Evolutionary conservation across 2,113 vertebrate species (phyloP).

Genomic region (Kryptolebias marmoratus): DNA sequence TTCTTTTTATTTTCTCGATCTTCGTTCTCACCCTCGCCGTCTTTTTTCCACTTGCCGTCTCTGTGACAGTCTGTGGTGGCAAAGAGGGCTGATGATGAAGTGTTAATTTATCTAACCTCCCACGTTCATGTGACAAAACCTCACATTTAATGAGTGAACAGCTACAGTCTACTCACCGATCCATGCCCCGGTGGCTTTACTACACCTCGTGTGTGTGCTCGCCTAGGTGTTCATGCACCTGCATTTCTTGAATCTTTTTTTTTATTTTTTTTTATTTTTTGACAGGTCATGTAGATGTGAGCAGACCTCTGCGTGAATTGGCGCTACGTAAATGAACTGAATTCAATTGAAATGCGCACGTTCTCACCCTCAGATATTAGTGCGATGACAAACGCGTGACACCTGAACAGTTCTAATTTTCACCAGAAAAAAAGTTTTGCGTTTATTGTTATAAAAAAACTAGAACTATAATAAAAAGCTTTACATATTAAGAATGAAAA

Average conservation of each 20-base stretch:
- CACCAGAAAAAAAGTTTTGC: no score
- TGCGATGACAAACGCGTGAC: constrained; percentile 1
- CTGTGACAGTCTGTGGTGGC: constrained; percentile 47
- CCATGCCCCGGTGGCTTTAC: constrained; percentile 38
- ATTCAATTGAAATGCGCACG: no score
- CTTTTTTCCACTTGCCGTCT: constrained; percentile 18
- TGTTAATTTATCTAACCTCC: constrained; percentile 70
- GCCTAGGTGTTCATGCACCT: constrained; percentile 5
- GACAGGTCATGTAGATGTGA: constrained; percentile 10
- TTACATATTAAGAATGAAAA: no score
- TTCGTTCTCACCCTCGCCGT: constrained; percentile 14
- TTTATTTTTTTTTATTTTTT: neutral
- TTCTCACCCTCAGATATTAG: constrained; percentile 23
- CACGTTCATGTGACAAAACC: constrained; percentile 52
- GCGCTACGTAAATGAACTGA: no score
- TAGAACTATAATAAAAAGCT: no score
- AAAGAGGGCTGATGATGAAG: constrained; percentile 54
- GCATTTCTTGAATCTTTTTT: neutral
- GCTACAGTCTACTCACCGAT: constrained; percentile 45
- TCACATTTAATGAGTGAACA: constrained; percentile 64
- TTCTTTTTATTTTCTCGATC: constrained; percentile 22
- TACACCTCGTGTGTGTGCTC: constrained; percentile 2
- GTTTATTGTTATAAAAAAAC: no score
- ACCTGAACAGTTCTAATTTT: constrained; percentile 8
- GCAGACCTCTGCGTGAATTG: no score